Evolutionary conservation across 2,888 invertebrate species (phyloP).

Genomic region (Tryphoninae sp.): DNA sequence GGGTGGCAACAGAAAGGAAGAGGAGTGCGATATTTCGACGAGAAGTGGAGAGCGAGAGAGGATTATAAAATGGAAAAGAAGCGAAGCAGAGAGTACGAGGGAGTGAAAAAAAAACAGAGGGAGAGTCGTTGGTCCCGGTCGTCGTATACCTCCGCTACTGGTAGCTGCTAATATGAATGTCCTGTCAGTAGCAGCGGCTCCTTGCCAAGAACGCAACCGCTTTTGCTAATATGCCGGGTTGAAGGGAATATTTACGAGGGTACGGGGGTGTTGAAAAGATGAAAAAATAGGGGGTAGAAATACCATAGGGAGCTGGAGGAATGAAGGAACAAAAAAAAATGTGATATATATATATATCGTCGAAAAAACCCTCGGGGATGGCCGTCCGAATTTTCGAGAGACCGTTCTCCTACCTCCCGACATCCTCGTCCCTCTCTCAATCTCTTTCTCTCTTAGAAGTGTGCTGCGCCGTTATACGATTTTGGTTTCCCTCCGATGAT

Average conservation of each 20-base stretch:
- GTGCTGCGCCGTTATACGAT: constrained; percentile 12
- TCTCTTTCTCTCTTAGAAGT: constrained; percentile 36
- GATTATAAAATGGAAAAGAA: constrained; percentile 51
- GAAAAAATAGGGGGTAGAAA: constrained; percentile 53
- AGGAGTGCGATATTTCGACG: constrained; percentile 50
- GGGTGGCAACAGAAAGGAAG: constrained; percentile 45
- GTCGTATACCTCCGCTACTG: constrained; percentile 47
- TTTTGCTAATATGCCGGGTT: constrained; percentile 77
- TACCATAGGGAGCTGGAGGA: constrained; percentile 17
- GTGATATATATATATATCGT: constrained; percentile 61
- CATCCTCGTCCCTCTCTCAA: not conserved
- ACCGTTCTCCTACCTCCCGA: not conserved
- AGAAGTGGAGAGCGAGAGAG: constrained; percentile 51
- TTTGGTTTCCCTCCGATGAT: constrained; percentile 23
- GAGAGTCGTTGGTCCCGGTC: constrained; percentile 27
- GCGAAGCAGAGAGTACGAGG: constrained; percentile 47
- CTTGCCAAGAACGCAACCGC: constrained; percentile 78
- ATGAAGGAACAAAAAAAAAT: constrained; percentile 59
- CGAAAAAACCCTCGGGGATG: constrained; percentile 25
- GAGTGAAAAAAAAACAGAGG: constrained; percentile 45
- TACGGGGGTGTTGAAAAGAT: constrained; percentile 62
- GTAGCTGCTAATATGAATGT: constrained; percentile 77
- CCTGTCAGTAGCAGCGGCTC: constrained; percentile 80
- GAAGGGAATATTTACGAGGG: constrained; percentile 79
- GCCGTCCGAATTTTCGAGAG: constrained; percentile 42